Conservation (phyloP, 2,113 vertebrate species). For the Cyprinodon variegatus region DNA sequence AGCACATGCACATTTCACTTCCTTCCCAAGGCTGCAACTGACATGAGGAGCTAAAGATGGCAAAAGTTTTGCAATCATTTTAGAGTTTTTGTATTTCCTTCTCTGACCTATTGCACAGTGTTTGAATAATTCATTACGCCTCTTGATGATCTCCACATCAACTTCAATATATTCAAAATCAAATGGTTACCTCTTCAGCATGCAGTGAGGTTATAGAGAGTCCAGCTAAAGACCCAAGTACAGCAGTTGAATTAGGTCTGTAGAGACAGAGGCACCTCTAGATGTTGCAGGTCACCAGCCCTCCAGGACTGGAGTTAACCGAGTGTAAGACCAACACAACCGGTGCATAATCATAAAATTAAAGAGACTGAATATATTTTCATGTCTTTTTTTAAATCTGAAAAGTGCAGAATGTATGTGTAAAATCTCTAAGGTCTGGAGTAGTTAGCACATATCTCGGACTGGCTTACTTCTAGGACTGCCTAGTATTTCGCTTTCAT, state of each 20-base stretch:
- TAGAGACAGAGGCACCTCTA: background rate
- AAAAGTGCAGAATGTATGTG: no score
- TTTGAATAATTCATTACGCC: background rate
- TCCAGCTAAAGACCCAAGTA: background rate
- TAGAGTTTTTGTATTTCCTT: constrained; percentile 16
- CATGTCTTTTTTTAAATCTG: no score
- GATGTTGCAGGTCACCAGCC: background rate
- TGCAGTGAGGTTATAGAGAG: background rate
- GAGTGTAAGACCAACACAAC: background rate
- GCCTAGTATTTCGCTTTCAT: no score
- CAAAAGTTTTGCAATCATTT: constrained; percentile 21
- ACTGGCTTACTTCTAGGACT: no score
- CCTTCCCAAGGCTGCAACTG: constrained; percentile 31
- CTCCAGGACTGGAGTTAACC: background rate
- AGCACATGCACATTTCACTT: constrained; percentile 24
- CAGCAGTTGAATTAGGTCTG: background rate
- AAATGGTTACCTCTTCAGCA: background rate
- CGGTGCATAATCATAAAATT: background rate
- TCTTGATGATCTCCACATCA: constrained; percentile 2
- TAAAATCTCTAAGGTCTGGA: no score
- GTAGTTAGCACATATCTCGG: no score
- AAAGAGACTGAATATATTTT: background rate
- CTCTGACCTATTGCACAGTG: constrained; percentile 7
- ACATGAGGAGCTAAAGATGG: constrained; percentile 29
- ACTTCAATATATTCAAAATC: background rate